These are phyloP conservation scores for Salvelinus namaycush DNA, from an alignment of 2,113 vertebrate species.

Conservation along the genomic window DNA sequence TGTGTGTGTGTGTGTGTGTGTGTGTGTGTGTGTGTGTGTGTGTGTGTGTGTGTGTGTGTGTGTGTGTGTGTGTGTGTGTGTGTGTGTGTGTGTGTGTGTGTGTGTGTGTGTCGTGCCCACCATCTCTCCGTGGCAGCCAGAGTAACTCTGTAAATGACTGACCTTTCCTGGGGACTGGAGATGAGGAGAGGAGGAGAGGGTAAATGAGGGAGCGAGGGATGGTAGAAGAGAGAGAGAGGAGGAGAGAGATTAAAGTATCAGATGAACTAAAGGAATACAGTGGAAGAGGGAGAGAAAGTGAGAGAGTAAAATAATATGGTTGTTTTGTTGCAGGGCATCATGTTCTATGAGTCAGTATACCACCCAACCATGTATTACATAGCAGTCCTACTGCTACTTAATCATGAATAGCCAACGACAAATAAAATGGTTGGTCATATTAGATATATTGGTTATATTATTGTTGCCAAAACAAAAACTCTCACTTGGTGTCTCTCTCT, in stretches of 20 bases:
- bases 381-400: background rate
- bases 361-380: no score
- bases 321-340: no score
- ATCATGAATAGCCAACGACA: background rate
- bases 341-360: no score
- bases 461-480: slow-evolving; percentile 28
- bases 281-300: slow-evolving; percentile 32
- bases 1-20: slow-evolving; percentile 6
- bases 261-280: slow-evolving; percentile 23
- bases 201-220: no score
- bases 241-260: background rate
- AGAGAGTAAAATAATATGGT: no score
- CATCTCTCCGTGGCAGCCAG: slow-evolving; percentile 27
- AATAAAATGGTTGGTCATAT: background rate
- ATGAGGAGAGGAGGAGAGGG: slow-evolving; percentile 25
- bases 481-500: slow-evolving; percentile 58
- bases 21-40: background rate
- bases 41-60: no score
- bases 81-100: no score
- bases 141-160: slow-evolving; percentile 65
- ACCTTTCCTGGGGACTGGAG: slow-evolving; percentile 62
- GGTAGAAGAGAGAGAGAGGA: background rate
- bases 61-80: no score
- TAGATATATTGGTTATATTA: slow-evolving; percentile 7
- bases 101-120: no score